phyloP scores from a whole-genome alignment of 2,113 vertebrate species.

The Sciurus niger region DNA sequence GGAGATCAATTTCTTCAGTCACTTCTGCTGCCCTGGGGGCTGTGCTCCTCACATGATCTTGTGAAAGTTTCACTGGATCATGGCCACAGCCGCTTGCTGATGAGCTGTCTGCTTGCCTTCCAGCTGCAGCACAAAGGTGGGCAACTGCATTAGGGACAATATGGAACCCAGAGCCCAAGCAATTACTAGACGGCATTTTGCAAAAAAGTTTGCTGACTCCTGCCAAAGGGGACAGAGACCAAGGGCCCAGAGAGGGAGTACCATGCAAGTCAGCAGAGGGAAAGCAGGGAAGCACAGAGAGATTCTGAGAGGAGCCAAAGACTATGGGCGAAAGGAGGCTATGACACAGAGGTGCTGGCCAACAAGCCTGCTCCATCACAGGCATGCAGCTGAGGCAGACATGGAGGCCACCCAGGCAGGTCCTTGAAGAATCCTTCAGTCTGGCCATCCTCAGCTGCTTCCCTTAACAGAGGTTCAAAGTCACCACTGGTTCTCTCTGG shows the following conservation, averaged over 20 bases:
- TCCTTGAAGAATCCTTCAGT: background rate
- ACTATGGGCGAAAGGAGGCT: background rate
- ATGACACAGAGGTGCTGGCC: fast-evolving
- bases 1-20: background rate
- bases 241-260: background rate
- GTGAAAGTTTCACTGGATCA: background rate
- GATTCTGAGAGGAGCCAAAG: background rate
- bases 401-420: background rate
- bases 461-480: background rate
- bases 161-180: background rate
- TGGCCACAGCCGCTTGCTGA: background rate
- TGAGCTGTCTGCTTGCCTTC: background rate
- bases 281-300: fast-evolving
- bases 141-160: fast-evolving
- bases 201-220: background rate
- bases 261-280: background rate
- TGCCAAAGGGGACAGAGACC: background rate
- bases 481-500: background rate
- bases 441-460: background rate
- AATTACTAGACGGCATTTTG: background rate
- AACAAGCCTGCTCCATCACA: background rate
- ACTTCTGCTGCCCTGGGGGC: background rate
- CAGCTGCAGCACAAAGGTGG: background rate
- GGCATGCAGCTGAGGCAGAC: background rate
- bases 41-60: background rate